These are phyloP conservation scores for Anneissia japonica DNA, from an alignment of 35 echinoderm and acorn worm species.

Conservation along the genomic window DNA sequence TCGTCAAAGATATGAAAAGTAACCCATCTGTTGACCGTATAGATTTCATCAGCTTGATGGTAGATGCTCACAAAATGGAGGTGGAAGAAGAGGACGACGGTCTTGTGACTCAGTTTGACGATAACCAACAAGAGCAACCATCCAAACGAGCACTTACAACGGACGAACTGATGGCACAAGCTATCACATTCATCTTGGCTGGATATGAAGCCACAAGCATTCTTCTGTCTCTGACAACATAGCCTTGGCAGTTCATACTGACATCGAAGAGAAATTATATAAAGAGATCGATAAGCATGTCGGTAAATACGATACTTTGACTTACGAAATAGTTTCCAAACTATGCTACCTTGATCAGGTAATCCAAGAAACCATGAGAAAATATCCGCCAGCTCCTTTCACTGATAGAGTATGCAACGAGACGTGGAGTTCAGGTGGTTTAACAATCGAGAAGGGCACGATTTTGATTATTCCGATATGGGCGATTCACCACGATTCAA, in stretches of 20 bases:
- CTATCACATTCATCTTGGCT: conserved; percentile 55
- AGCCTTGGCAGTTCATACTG: conserved; percentile 53
- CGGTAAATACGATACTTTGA: conserved; percentile 11
- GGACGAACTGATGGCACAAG: conserved; percentile 9
- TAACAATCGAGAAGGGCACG: not conserved
- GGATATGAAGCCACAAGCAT: conserved; percentile 71
- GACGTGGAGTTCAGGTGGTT: not conserved
- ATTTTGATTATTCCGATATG: not conserved
- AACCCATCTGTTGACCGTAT: not conserved
- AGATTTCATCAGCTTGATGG: not conserved
- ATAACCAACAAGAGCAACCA: not conserved
- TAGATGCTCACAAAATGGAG: not conserved
- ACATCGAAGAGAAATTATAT: conserved; percentile 42
- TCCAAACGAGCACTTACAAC: not conserved
- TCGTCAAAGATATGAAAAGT: not conserved
- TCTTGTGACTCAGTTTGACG: not conserved
- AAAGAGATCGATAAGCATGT: conserved; percentile 39
- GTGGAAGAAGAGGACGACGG: not conserved
- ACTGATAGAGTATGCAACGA: conserved; percentile 32
- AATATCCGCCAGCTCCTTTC: conserved; percentile 48
- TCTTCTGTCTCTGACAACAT: conserved; percentile 34
- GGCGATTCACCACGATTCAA: not conserved
- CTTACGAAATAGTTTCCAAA: conserved; percentile 50
- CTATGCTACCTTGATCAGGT: conserved; percentile 69
- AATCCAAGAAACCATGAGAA: conserved; percentile 55